Evolutionary conservation across 2,888 invertebrate species (phyloP).

Genomic region (Spisula subtruncata): DNA sequence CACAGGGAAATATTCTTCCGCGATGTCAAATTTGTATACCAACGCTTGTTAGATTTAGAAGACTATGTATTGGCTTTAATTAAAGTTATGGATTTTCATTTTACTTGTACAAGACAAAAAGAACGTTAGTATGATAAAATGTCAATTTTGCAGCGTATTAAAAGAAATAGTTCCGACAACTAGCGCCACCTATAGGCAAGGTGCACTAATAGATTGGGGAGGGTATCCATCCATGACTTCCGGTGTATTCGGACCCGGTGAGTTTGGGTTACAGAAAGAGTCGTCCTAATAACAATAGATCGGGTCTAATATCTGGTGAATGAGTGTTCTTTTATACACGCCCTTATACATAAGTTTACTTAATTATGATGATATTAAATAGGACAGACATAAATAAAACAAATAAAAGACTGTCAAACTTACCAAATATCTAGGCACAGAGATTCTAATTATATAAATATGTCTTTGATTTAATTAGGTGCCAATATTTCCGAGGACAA

Average conservation of each 20-base stretch:
- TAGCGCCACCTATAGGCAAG: neutral
- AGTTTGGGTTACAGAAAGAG: too few relatives aligned
- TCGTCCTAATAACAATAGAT: too few relatives aligned
- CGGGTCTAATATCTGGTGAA: too few relatives aligned
- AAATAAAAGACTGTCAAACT: too few relatives aligned
- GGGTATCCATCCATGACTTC: neutral
- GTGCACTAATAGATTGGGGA: neutral
- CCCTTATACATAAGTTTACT: too few relatives aligned
- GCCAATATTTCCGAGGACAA: too few relatives aligned
- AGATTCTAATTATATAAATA: too few relatives aligned
- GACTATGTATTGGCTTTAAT: neutral
- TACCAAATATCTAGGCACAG: too few relatives aligned
- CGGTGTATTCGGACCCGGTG: neutral
- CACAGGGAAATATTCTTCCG: slow-evolving; percentile 67
- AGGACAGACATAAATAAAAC: too few relatives aligned
- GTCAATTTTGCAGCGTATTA: neutral
- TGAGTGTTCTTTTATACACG: too few relatives aligned
- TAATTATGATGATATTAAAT: too few relatives aligned
- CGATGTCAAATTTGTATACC: slow-evolving; percentile 46
- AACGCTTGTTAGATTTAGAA: neutral
- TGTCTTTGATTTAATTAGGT: too few relatives aligned
- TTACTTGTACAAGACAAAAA: neutral
- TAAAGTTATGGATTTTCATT: neutral
- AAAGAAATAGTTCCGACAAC: slow-evolving; percentile 10
- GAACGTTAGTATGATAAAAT: neutral